Conservation (phyloP, 2,888 invertebrate species). For the Eupithecia dodoneata region DNA sequence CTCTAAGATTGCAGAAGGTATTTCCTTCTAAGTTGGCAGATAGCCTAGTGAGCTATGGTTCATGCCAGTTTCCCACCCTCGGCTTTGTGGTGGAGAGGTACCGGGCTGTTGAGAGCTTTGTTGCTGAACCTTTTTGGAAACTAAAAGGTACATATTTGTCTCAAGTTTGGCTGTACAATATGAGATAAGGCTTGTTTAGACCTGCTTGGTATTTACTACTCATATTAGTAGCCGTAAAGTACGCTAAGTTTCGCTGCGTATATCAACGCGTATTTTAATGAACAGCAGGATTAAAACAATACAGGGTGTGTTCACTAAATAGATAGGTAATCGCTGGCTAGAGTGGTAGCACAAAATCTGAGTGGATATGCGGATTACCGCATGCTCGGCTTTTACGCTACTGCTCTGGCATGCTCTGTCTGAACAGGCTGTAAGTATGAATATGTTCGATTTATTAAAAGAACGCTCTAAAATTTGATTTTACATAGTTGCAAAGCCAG, state of each 20-base stretch:
- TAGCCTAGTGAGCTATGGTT: conserved; percentile 97
- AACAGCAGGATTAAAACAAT: not conserved
- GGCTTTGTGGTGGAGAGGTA: conserved; percentile 99
- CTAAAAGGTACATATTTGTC: conserved; percentile 86
- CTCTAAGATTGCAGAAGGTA: conserved; percentile 92
- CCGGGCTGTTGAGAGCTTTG: conserved; percentile 95
- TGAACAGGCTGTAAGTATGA: not conserved
- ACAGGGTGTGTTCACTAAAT: too few relatives aligned
- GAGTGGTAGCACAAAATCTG: too few relatives aligned
- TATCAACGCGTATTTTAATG: not conserved
- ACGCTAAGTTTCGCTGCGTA: not conserved
- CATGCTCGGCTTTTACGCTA: too few relatives aligned
- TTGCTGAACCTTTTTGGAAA: conserved; percentile 98
- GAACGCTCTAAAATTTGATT: too few relatives aligned
- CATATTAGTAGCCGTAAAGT: not conserved
- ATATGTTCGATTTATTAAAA: not conserved
- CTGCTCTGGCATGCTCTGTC: too few relatives aligned
- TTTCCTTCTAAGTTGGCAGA: conserved; percentile 90
- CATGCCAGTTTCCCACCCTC: conserved; percentile 99
- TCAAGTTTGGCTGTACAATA: not conserved
- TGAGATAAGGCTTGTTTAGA: not conserved
- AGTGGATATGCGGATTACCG: too few relatives aligned
- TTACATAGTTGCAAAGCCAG: not conserved
- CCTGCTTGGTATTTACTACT: not conserved
- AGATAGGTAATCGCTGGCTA: too few relatives aligned